A percentile compares a stretch with the other conserved stretches of the same genome.
phyloP scores from a whole-genome alignment of 2,888 invertebrate genomes.

The Caenorhabditis auriculariae region DNA sequence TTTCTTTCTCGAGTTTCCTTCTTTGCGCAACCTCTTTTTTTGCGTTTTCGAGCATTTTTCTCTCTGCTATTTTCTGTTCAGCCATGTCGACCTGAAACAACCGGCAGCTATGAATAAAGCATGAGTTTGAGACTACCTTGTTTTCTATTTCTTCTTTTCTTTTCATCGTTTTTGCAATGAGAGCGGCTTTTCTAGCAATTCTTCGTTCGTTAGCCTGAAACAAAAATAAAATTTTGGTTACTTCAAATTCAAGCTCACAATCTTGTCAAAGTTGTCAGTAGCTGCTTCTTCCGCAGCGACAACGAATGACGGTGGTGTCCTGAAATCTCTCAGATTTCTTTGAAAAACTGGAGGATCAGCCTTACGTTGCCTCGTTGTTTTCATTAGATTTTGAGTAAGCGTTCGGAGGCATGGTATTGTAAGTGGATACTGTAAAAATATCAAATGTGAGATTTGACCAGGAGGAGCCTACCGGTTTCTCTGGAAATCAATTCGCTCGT shows the following conservation, averaged over 20 bases:
- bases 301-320: conserved; percentile 7
- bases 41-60: conserved; percentile 43
- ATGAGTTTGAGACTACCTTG: conserved; percentile 23
- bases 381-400: too few relatives aligned
- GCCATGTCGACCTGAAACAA: conserved; percentile 24
- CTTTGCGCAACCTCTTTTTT: conserved; percentile 57
- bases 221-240: background rate
- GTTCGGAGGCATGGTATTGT: too few relatives aligned
- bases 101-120: background rate
- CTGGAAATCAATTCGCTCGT: too few relatives aligned
- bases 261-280: conserved; percentile 44
- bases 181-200: conserved; percentile 56
- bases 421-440: too few relatives aligned
- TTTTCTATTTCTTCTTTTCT: conserved; percentile 56
- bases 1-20: conserved; percentile 57
- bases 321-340: background rate
- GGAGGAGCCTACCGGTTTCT: too few relatives aligned
- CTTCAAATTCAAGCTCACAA: conserved; percentile 19
- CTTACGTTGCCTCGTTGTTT: background rate
- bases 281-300: conserved; percentile 26
- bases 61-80: conserved; percentile 47
- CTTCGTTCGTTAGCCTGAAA: conserved; percentile 44
- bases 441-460: too few relatives aligned
- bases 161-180: conserved; percentile 57
- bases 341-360: background rate